Evolutionary conservation across 2,113 vertebrate genomes (phyloP), one percentile per base, ranked within the genome.

Genomic region (Mystacornis crossleyi): DNA sequence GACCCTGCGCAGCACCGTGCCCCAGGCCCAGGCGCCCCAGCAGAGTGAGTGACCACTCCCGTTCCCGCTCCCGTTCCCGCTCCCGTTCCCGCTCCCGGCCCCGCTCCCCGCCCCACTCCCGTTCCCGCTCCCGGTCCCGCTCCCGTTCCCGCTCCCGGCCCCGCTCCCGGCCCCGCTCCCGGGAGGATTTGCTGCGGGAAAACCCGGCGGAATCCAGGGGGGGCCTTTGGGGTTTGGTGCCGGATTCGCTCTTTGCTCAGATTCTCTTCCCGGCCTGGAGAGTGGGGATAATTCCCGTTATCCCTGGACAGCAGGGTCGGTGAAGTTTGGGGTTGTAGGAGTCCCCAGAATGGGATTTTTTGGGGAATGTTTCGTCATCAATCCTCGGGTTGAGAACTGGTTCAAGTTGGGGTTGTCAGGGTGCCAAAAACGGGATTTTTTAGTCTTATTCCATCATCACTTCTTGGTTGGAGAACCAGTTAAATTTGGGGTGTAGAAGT

Each of bases 1-100:
- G 14, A 99, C 98, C 92, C 98, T 99, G 95, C 97, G 98, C 69
- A 99, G 98, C 97, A 98, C 98, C 24, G 97, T 43, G 77, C 98
- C 98, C 4, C 97, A 98, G 75, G 95, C 96, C 58, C 98, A 95
- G 90, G 91, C 98, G 3, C 98, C 98, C 31, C 97, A 97, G 89
- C 97, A 93, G 80, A 98, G 98, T 97, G 97, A 98, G 97, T 70
- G 57, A n/a, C 31, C 4, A 40, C 13, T 40, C 40, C 40, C 40
- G 40, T 12, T 40, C 12, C 40, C 40, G 40, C n/a, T n/a, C n/a
- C n/a, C n/a, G n/a, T n/a, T n/a, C n/a, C 38, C 38, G 38, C 38
- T 38, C 38, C 38, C 38, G n/a, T 16, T 17, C 42, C 16, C 40
- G 40, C 14, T 15, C 14, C 40, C 40, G 40, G 51, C n/a, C n/a